A percentile compares a stretch with the other conserved stretches of the same genome.
phyloP scores from a whole-genome alignment of 2,797 vertebrate species.

The Zalophus californianus region DNA sequence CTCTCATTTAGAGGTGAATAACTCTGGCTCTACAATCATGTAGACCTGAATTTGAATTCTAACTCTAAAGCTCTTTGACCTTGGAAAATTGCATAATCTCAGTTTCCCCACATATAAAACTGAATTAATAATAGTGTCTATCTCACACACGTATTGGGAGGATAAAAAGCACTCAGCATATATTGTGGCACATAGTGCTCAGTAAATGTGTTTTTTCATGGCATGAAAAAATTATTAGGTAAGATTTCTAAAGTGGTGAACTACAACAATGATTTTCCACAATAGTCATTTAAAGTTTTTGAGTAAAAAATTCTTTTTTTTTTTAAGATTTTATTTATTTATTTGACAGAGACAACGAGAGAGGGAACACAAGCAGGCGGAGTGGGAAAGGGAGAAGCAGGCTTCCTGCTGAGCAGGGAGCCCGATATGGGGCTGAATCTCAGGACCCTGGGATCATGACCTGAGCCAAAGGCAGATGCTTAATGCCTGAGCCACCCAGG shows the following conservation, averaged over 20 bases:
- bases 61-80: neutral
- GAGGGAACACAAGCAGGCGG: too few relatives aligned
- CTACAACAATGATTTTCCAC: neutral
- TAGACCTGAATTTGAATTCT: constrained; percentile 4
- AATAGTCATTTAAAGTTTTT: neutral
- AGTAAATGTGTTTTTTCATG: neutral
- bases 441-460: too few relatives aligned
- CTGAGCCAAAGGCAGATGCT: too few relatives aligned
- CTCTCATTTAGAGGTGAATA: constrained; percentile 6
- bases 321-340: neutral
- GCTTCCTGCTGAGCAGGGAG: too few relatives aligned
- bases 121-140: neutral
- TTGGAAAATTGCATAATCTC: neutral
- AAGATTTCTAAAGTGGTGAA: neutral
- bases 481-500: too few relatives aligned
- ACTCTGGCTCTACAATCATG: neutral
- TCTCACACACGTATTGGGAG: neutral
- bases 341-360: neutral
- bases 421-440: fast-evolving
- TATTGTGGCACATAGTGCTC: neutral
- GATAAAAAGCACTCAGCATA: neutral
- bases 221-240: neutral
- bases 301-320: neutral
- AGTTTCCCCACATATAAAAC: neutral
- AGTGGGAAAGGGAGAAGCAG: too few relatives aligned